Evolutionary conservation across 2,888 invertebrate genomes (phyloP), one percentile per base, ranked within the genome.

Genomic region (Minunthozetes semirufus): DNA sequence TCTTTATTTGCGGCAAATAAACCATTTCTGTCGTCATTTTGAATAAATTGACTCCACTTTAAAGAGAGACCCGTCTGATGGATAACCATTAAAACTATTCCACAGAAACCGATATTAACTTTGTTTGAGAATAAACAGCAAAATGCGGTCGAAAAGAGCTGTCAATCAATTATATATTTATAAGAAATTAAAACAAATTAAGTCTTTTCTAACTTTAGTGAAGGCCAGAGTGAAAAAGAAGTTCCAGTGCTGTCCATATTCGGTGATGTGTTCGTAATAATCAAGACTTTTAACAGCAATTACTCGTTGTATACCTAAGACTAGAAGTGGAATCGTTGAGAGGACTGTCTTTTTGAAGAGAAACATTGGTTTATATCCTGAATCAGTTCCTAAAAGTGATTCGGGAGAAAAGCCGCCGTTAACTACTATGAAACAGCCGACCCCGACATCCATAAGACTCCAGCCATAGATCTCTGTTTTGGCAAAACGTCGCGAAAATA

Each of bases 171-270:
- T 9, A 17, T 11, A 5, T 1, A 22, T 17, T 66, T 15, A 38
- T 66, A 38, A 15, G 15, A 66, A 19, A 9, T 15, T n/a, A 3
- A 75, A 33, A 19, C 22, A 59, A 27, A 11, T 42, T 6, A 59
- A 15, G 56, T 38, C 17, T 71, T 8, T 42, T 38, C 33, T 78
- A 79, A 86, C 86, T 82, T 92, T 94, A 22, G 93, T 89, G 56
- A 89, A 84, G 2, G 92, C 94, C 75, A 99, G 84, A 0, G 96
- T 97, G 79, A 95, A 89, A 83, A 98, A 99, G 82, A 99, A 99
- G 84, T 99, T 99, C 93, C 97, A 95, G 83, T 99, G 97, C 0
- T 90, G 87, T 0, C 99, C 99, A 85, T 99, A 99, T 82, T 99
- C 99, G 0, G 90, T 88, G 0, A 91, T 88, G 82, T 94, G 92